Conservation (phyloP, 2,888 invertebrate genomes). For the Drosophila flavopinicola region DNA sequence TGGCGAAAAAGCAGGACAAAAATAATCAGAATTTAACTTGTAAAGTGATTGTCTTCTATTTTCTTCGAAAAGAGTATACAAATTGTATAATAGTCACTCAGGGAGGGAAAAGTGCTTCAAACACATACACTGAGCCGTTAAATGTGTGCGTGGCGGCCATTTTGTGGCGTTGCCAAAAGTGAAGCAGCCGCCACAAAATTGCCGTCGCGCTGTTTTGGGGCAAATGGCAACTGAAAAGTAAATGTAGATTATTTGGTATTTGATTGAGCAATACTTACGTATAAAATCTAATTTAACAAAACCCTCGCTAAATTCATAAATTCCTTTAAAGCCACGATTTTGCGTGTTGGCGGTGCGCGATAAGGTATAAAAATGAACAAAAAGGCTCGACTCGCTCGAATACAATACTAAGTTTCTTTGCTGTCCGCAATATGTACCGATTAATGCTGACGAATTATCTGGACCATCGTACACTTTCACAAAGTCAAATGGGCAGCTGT, state of each 20-base stretch:
- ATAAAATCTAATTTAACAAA: constrained; percentile 98
- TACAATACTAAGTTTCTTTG: constrained; percentile 97
- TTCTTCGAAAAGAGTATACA: no score
- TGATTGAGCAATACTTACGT: constrained; percentile 82
- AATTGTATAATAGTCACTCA: constrained; percentile 41
- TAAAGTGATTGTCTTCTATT: no score
- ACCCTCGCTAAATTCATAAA: constrained; percentile 99
- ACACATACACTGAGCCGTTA: constrained; percentile 74
- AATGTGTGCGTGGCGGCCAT: constrained; percentile 56
- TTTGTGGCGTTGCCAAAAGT: constrained; percentile 27
- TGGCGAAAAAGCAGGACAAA: no score
- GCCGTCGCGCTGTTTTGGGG: constrained; percentile 3
- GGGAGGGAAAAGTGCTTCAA: constrained; percentile 47
- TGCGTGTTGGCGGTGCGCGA: constrained; percentile 96
- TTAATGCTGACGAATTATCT: constrained; percentile 93
- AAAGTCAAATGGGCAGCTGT: constrained; percentile 98
- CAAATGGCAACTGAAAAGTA: constrained; percentile 40
- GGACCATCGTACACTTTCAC: constrained; percentile 98
- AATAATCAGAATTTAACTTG: no score
- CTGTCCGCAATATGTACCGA: constrained; percentile 98
- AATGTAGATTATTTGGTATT: constrained; percentile 29
- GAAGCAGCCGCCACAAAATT: constrained; percentile 37
- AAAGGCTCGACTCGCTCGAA: constrained; percentile 95
- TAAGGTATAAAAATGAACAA: constrained; percentile 96
- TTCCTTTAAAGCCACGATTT: constrained; percentile 99